Evolutionary conservation across 2,113 vertebrate genomes (phyloP), one percentile per base, ranked within the genome.

Genomic region (Sebastes schlegelii): DNA sequence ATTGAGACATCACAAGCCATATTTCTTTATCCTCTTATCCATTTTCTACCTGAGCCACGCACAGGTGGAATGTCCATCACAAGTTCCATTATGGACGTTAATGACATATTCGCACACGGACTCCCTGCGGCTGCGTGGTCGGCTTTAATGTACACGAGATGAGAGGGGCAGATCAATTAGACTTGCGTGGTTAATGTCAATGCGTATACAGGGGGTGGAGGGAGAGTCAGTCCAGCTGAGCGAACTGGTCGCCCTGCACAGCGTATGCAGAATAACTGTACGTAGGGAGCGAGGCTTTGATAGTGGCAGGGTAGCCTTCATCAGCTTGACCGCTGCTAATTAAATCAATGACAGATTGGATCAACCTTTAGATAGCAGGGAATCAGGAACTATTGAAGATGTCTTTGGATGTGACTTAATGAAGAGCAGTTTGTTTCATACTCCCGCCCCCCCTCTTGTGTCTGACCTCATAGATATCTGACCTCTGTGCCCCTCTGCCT

Each of bases 121-220:
- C 78, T 72, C 84, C 79, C 83, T 13, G 71, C 43, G 63, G 85
- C 83, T 79, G 73, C 62, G 17, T 52, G 51, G 65, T 70, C 67
- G 9, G 40, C 76, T 79, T 90, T 90, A 90, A 92, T 88, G 80
- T 85, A 51, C 79, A 61, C 57, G n/a, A 71, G 69, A 89, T 83
- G 74, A 92, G 63, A 75, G 81, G 61, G 60, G 48, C 64, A 42
- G 65, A 86, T 88, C 91, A 91, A 91, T 93, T 91, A 89, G 81
- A 79, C 77, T 34, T 65, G 45, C 23, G 84, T 86, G 79, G 88
- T 81, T 91, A 88, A 82, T 85, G 84, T 89, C 88, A 80, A 52
- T 45, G 75, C 52, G 12, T 83, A 85, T 77, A 79, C 74, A 58
- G 78, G 62, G 80, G 82, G 40, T 73, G 79, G 57, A 45, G 51